Percentiles rank a stretch among this genome's conserved stretches.
Evolutionary conservation across 2,113 vertebrate species (phyloP).

Genomic region (Carassius gibelio): DNA sequence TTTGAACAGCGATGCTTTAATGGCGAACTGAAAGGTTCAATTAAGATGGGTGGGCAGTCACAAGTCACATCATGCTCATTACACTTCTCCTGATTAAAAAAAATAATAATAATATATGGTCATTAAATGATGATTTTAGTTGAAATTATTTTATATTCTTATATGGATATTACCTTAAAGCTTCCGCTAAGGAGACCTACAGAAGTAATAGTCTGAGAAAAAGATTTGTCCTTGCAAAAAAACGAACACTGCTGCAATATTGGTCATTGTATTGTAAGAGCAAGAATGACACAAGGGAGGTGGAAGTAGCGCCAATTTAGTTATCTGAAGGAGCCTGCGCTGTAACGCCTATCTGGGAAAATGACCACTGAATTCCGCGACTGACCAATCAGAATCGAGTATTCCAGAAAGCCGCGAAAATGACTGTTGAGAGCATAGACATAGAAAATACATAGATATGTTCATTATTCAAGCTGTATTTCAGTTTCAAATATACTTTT

Average conservation of each 20-base stretch:
- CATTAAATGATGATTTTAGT: neutral
- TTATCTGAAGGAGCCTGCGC: neutral
- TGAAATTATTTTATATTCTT: neutral
- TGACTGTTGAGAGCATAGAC: no score
- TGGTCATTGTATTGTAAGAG: neutral
- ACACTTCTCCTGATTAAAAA: no score
- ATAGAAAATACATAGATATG: no score
- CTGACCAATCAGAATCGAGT: neutral
- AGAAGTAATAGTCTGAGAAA: neutral
- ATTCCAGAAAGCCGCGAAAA: neutral
- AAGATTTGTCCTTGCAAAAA: neutral
- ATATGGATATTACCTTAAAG: neutral
- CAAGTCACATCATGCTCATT: neutral
- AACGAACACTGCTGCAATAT: neutral
- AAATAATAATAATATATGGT: neutral
- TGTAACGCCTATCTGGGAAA: no score
- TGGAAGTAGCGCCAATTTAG: neutral
- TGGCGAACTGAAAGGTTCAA: neutral
- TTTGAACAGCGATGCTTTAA: conserved; percentile 12
- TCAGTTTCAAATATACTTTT: no score
- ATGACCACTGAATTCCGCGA: neutral
- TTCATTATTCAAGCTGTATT: no score
- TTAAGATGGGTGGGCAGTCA: neutral
- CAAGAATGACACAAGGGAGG: neutral
- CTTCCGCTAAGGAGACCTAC: neutral